Conservation (phyloP, 2,888 invertebrate species). For the Artemia sinica region DNA sequence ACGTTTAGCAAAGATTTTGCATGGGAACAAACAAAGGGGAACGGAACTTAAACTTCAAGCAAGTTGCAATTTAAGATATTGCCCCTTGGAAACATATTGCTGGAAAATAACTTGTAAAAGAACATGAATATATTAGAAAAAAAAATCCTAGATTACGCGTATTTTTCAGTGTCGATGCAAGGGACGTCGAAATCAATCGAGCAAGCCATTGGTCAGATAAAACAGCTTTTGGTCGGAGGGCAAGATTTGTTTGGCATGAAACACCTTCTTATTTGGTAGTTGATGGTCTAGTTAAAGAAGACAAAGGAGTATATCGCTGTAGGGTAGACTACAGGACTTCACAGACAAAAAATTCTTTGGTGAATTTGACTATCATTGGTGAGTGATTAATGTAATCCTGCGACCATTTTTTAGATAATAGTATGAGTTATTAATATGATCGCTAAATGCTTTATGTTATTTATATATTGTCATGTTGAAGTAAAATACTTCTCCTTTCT, state of each 20-base stretch:
- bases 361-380: constrained; percentile 7
- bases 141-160: background rate
- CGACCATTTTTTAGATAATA: too few relatives aligned
- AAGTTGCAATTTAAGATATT: too few relatives aligned
- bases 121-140: too few relatives aligned
- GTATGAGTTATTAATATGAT: too few relatives aligned
- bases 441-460: too few relatives aligned
- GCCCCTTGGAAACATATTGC: too few relatives aligned
- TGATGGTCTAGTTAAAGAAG: constrained; percentile 15
- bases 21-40: too few relatives aligned
- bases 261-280: constrained; percentile 6
- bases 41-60: too few relatives aligned
- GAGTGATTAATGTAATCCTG: background rate
- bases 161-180: constrained; percentile 19
- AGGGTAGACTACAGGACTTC: constrained; percentile 15
- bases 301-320: constrained; percentile 15
- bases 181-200: constrained; percentile 9
- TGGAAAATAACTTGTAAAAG: too few relatives aligned
- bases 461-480: too few relatives aligned
- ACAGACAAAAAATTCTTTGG: constrained; percentile 15
- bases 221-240: constrained; percentile 16
- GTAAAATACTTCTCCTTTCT: too few relatives aligned
- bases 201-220: constrained; percentile 18
- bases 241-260: constrained; percentile 2
- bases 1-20: too few relatives aligned